A percentile compares a stretch with the other conserved stretches of the same genome.
These are phyloP conservation scores for Tauraco erythrolophus DNA, from an alignment of 2,113 vertebrate genomes.

Conservation along the genomic window DNA sequence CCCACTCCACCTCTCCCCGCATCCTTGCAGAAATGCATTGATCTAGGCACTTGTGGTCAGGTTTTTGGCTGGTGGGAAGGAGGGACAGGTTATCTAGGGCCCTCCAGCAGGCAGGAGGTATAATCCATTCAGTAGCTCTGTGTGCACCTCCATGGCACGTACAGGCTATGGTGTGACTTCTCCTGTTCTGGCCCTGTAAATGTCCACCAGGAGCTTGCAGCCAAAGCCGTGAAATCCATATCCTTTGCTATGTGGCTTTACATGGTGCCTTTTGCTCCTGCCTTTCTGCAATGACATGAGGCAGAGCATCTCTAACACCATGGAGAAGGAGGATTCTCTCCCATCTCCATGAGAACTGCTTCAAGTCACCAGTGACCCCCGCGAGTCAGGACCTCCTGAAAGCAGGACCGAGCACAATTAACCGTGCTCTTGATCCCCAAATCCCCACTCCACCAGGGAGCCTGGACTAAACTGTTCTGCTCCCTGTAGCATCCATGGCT, in stretches of 20 bases:
- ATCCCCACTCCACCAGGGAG: not conserved
- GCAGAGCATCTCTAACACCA: not conserved
- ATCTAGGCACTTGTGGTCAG: not conserved
- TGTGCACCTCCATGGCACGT: not conserved
- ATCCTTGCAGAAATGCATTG: not conserved
- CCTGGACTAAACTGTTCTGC: not conserved
- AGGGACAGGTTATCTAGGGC: not conserved
- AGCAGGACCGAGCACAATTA: not conserved
- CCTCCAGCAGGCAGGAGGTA: not conserved
- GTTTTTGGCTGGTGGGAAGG: not conserved
- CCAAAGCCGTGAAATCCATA: not conserved
- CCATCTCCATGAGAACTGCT: not conserved
- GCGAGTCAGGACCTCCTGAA: not conserved
- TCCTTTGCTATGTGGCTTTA: not conserved
- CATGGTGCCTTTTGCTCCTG: not conserved
- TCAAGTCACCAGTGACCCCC: not conserved
- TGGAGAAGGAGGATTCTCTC: not conserved
- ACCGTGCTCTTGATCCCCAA: not conserved
- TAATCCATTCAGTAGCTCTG: not conserved
- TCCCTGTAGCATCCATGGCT: not conserved
- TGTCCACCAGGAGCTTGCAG: not conserved
- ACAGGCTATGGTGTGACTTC: not conserved
- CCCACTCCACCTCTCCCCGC: not conserved
- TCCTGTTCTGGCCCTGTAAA: not conserved
- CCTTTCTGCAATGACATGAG: rapidly evolving